Base-by-base conservation (phyloP, 2,888 invertebrate species). In the Mythimna impura region DNA sequence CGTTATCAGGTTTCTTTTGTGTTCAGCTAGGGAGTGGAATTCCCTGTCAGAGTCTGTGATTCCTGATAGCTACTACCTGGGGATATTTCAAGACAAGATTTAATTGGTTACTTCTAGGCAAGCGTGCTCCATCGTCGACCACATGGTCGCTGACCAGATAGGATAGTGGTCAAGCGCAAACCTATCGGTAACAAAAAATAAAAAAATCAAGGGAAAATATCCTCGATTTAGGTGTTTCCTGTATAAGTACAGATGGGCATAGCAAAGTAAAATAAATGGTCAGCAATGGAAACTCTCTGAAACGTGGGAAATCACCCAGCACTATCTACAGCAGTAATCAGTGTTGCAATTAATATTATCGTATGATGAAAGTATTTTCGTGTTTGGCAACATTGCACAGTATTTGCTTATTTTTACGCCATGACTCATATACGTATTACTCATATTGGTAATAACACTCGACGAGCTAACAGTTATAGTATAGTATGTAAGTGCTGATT, bases 391-490 rank as follows among this genome's bases (percentile, higher is more conserved):
- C 36, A 61, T 22, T 12, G 8, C 7, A 20, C 12, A 20, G 9
- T 60, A 54, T 36, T 2, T 22, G 40, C 54, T 55, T 54, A 54
- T 75, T 61, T 76, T 62, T 69, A 69, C 50, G n/a, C 50, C 55
- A 62, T 75, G 75, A 75, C 40, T 76, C 75, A 69, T n/a, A 36
- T 8, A 36, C 36, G 2, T 9, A 69, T 75, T 76, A 76, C 55
- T 76, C 69, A 76, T 75, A 62, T 62, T 50, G 8, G 40, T 10
- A 34, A 69, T 20, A 40, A 62, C 50, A 57, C 55, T 57, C 57
- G 43, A 62, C 34, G 1, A 50, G 14, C 17, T 30, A 40, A 17
- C 20, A 17, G 36, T 60, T 52, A 5, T n/a, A 43, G 58, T 66
- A 57, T 30, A 7, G 55, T 30, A 14, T 60, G 30, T 36, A 63